Evolutionary conservation across 2,797 vertebrate genomes (phyloP), one percentile per base, ranked within the genome.

Genomic region (Hoplostethus atlanticus): DNA sequence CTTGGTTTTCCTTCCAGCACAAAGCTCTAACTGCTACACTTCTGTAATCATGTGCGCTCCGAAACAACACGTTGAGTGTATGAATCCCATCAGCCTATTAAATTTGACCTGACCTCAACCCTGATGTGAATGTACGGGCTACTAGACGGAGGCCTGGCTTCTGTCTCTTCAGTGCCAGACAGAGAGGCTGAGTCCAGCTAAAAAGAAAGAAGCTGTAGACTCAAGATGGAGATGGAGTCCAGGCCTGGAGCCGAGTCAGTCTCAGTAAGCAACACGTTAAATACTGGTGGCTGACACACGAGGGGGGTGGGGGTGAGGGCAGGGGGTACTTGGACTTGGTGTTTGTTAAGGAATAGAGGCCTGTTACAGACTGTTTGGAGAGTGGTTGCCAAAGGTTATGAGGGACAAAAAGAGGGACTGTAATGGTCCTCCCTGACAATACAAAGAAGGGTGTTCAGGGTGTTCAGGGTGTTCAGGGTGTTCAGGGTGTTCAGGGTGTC

Each of bases 71-170:
- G 68, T 57, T 61, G 30, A 79, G 70, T 74, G 44, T 53, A 57
- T 34, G 21, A 71, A 78, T 42, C 44, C 16, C 61, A 48, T 60
- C 70, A 21, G 69, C 86, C 83, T 84, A 73, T 80, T 73, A 61
- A 66, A 73, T 73, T 34, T 86, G 84, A 91, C 79, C 86, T 64
- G 84, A 89, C 82, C 84, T 84, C 69, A 67, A 83, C 84, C 86
- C 57, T 38, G 9, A 34, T 17, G 51, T 74, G 83, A 73, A 83
- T 53, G 52, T 71, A 56, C 56, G n/a, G 61, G 79, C 81, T 87
- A 83, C 88, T 70, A 85, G 51, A 83, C 2, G 3, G 58, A 71
- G 71, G 87, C 59, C 92, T 93, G 92, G 90, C 71, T 91, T 93
- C 76, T 93, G 88, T 92, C 89, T 92, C 89, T 73, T 4, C 52